Percentiles rank a stretch among this genome's conserved stretches.
Conservation (phyloP, 2,113 vertebrate genomes). For the Naja naja region DNA sequence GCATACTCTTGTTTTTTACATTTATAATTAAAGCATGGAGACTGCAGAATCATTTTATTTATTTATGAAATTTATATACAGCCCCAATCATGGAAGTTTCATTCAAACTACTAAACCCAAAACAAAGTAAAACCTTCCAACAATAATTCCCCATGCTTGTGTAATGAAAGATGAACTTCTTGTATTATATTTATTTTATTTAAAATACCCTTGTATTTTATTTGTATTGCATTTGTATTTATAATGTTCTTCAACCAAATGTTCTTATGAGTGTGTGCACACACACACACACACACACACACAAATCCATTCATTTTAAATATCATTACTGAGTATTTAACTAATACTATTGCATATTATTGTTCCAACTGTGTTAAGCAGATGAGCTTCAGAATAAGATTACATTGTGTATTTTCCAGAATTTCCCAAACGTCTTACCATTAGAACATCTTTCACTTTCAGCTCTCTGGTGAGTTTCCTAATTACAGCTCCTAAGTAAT, state of each 20-base stretch:
- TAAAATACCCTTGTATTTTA: neutral
- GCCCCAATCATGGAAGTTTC: neutral
- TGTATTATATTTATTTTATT: neutral
- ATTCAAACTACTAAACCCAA: neutral
- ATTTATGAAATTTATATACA: neutral
- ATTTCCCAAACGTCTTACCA: neutral
- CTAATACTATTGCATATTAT: neutral
- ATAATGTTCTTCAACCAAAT: neutral
- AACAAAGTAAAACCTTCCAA: neutral
- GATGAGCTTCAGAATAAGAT: neutral
- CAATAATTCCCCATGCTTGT: neutral
- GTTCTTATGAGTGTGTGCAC: neutral
- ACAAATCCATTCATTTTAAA: slow-evolving; percentile 12
- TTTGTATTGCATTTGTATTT: neutral
- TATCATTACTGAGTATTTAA: rapidly evolving
- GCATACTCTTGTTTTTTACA: neutral
- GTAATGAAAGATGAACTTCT: neutral
- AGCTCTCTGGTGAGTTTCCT: neutral
- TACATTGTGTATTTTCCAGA: neutral
- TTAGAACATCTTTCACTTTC: neutral
- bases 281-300: neutral
- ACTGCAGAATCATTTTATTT: neutral
- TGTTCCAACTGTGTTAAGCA: neutral
- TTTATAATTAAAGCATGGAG: neutral
- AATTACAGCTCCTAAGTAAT: neutral